Evolutionary conservation across 1,140 invertebrate species (phyloP).

Genomic region (Magallana gigas): DNA sequence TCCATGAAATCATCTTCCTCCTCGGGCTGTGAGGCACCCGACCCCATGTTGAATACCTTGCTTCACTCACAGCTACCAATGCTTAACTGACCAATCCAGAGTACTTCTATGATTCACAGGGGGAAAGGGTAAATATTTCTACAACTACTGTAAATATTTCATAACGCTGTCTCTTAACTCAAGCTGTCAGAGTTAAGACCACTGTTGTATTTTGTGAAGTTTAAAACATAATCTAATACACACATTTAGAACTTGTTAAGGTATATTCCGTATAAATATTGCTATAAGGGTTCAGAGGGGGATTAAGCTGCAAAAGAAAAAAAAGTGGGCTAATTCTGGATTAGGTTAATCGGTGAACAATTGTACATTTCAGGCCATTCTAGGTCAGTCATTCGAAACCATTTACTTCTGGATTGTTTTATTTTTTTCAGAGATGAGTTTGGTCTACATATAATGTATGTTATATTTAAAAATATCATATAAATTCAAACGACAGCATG

Average conservation of each 20-base stretch:
- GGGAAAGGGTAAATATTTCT: background rate
- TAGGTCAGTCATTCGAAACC: background rate
- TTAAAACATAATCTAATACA: conserved; percentile 22
- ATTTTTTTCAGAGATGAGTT: too few relatives aligned
- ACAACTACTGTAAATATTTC: background rate
- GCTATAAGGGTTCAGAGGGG: conserved; percentile 1
- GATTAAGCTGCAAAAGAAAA: background rate
- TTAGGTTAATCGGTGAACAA: conserved; percentile 27
- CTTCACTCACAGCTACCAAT: background rate
- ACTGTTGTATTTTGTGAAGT: background rate
- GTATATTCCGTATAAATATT: conserved; percentile 1
- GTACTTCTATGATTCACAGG: background rate
- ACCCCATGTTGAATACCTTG: background rate
- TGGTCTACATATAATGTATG: too few relatives aligned
- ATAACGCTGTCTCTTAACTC: background rate
- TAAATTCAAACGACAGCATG: too few relatives aligned
- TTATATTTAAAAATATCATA: too few relatives aligned
- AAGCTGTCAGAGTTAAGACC: background rate
- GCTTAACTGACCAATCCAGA: background rate
- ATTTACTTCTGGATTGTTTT: too few relatives aligned
- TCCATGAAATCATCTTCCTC: background rate
- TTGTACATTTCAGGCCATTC: background rate
- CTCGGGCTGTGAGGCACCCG: background rate
- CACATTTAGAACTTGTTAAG: background rate
- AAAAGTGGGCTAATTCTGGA: conserved; percentile 6